Evolutionary conservation across 2,113 vertebrate genomes (phyloP).

Genomic region (Sylvietta virens): DNA sequence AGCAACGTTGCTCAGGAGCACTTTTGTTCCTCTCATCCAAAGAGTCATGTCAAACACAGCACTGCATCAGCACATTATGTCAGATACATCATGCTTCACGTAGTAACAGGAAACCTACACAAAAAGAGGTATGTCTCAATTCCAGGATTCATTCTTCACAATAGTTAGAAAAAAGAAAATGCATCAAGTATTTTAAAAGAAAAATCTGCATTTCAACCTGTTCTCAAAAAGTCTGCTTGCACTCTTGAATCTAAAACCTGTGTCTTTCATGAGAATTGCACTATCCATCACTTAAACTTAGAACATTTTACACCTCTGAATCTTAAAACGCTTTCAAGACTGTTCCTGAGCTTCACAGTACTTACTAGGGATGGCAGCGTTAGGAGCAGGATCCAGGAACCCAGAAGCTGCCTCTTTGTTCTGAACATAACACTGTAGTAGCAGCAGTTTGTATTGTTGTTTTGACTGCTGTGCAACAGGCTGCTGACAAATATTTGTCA

Average conservation of each 20-base stretch:
- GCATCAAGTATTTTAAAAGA: background rate
- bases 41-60: background rate
- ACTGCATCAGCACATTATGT: background rate
- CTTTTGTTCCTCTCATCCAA: background rate
- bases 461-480: background rate
- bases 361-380: fast-evolving
- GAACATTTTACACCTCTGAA: background rate
- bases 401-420: background rate
- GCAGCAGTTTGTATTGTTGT: background rate
- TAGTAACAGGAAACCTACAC: background rate
- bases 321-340: background rate
- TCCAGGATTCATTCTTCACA: background rate
- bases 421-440: background rate
- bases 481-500: background rate
- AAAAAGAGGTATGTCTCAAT: background rate
- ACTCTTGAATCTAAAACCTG: background rate
- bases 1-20: background rate
- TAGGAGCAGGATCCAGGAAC: background rate
- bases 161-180: background rate
- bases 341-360: background rate
- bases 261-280: background rate
- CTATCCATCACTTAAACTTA: background rate
- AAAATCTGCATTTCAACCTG: background rate
- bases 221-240: background rate
- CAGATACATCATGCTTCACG: background rate